Conservation (phyloP, 2,797 vertebrate genomes). For the Melanotaenia trifasciata region DNA sequence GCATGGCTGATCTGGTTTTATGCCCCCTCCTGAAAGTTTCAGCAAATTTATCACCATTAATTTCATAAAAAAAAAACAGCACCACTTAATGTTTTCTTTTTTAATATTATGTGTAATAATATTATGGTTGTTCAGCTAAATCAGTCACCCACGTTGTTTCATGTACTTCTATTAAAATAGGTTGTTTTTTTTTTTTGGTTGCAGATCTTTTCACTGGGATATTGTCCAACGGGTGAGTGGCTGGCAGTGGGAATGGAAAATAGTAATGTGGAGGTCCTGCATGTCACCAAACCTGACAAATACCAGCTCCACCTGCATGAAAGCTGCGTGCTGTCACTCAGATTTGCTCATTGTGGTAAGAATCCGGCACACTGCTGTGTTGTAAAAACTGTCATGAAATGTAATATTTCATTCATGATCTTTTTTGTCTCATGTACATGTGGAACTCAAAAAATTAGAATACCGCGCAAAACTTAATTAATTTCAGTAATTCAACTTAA, state of each 20-base stretch:
- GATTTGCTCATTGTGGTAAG: conserved; percentile 96
- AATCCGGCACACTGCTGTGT: not conserved
- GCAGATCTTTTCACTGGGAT: conserved; percentile 95
- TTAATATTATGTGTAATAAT: not conserved
- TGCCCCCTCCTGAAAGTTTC: not conserved
- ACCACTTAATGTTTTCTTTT: not conserved
- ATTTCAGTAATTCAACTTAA: no score
- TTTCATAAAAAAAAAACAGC: conserved; percentile 5
- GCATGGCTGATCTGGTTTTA: conserved; percentile 21
- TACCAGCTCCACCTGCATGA: conserved; percentile 97
- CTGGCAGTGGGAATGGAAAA: conserved; percentile 97
- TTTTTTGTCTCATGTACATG: not conserved
- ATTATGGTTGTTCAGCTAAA: conserved; percentile 2
- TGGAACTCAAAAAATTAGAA: no score
- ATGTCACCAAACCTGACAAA: conserved; percentile 96
- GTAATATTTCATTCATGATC: not conserved
- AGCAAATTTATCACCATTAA: not conserved
- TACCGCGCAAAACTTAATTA: no score
- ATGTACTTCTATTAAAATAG: not conserved
- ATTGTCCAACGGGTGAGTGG: conserved; percentile 97
- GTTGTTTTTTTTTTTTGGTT: conserved; percentile 1
- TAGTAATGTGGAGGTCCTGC: conserved; percentile 95
- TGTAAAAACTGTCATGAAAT: not conserved
- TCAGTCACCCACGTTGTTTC: conserved; percentile 1
- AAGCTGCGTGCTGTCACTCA: conserved; percentile 96